Evolutionary conservation across 2,797 vertebrate genomes (phyloP), one percentile per base, ranked within the genome.

Genomic region (Sardinella longiceps): DNA sequence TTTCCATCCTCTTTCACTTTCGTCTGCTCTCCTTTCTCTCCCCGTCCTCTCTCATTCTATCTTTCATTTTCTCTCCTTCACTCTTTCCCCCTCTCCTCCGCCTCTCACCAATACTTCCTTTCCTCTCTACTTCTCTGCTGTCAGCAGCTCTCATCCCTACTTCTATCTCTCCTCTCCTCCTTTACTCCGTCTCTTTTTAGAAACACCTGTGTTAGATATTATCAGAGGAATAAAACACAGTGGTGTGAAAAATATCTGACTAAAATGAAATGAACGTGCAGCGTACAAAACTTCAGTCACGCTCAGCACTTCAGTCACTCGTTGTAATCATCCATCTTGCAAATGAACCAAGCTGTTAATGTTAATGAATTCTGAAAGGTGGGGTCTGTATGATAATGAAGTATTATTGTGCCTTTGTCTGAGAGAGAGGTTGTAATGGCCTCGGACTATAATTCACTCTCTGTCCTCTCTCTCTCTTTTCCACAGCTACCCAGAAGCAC

Each of bases 341-440:
- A 77, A 77, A 43, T 77, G 18, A 77, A 77, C 33, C 18, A 1
- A 15, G 18, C 12, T n/a, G 4, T 80, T 51, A 84, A 0, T 60
- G 1, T 84, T 33, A 11, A 58, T 58, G 50, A 53, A 46, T 33
- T 28, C 53, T 11, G 48, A 56, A 51, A 39, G 28, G 50, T 81
- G 1, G 2, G 7, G 43, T 3, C 46, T 82, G 81, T 39, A 94
- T 93, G 3, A 93, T 92, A 88, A 91, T 92, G 4, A 94, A 93
- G 93, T 18, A 0, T 18, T 94, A 90, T 77, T 90, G 89, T 66
- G 94, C 92, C 82, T 93, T 77, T 43, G 70, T 43, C 37, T 39
- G 18, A 48, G 11, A 70, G 63, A 30, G 33, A 15, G 63, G 12
- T 39, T 6, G 23, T 77, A 77, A 77, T 77, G 70, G 37, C 70